These are phyloP conservation scores for Acanthurus leucopareius DNA, from an alignment of 2,797 vertebrate genomes.

Conservation along the genomic window DNA sequence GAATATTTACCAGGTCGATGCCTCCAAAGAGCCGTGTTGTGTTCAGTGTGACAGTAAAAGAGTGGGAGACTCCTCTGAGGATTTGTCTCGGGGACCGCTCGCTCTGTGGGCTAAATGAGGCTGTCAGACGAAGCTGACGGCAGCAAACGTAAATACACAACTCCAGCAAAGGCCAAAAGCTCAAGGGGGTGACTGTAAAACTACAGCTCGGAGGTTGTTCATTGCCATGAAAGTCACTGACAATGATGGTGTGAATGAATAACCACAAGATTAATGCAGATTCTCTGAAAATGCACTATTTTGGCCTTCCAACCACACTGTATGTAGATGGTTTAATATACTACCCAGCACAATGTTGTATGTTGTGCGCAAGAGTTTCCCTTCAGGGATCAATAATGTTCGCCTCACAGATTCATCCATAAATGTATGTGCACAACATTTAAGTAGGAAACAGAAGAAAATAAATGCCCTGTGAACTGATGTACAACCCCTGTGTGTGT, in stretches of 20 bases:
- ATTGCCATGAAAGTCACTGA: background rate
- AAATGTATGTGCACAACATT: background rate
- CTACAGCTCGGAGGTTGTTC: constrained; percentile 29
- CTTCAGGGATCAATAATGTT: constrained; percentile 31
- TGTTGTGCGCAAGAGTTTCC: background rate
- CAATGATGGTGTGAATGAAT: constrained; percentile 25
- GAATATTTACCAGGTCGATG: constrained; percentile 20
- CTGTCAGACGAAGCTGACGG: constrained; percentile 8
- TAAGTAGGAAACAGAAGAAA: background rate
- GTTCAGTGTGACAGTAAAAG: background rate
- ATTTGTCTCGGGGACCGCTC: background rate
- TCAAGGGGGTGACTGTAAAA: background rate
- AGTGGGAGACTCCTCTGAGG: constrained; percentile 22
- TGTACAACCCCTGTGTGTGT: background rate
- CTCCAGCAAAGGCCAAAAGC: background rate
- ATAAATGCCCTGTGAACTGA: constrained; percentile 23
- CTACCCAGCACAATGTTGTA: no score
- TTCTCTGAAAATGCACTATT: no score
- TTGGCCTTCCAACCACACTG: no score
- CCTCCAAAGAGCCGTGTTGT: background rate
- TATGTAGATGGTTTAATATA: no score
- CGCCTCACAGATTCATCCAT: background rate
- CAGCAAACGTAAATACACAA: background rate
- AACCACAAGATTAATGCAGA: constrained; percentile 17
- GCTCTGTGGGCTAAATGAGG: constrained; percentile 21